Evolutionary conservation across 1,140 invertebrate genomes (phyloP).

Genomic region (Drosophila chauvacae): DNA sequence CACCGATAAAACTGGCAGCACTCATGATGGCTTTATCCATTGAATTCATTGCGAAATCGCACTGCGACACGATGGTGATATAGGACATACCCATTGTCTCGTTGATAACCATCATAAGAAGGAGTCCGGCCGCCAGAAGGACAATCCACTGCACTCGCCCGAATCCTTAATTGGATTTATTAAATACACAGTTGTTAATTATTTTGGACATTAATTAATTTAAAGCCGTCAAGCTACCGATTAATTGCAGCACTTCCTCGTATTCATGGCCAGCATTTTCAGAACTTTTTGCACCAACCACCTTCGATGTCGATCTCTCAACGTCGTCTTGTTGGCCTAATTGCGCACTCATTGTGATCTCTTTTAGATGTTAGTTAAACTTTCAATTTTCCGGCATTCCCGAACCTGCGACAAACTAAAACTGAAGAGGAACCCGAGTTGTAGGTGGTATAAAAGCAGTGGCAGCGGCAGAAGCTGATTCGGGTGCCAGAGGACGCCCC

Average conservation of each 20-base stretch:
- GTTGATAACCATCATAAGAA: slow-evolving; percentile 81
- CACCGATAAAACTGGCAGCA: slow-evolving; percentile 79
- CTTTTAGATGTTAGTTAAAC: background rate
- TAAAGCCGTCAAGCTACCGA: slow-evolving; percentile 38
- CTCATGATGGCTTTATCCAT: slow-evolving; percentile 80
- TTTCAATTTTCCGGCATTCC: slow-evolving; percentile 32
- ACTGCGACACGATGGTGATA: slow-evolving; percentile 83
- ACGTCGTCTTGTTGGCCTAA: slow-evolving; percentile 23
- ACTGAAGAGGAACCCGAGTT: slow-evolving; percentile 39
- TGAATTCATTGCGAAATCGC: slow-evolving; percentile 82
- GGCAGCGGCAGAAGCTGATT: slow-evolving; percentile 31
- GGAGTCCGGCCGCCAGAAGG: slow-evolving; percentile 64
- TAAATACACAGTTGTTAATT: background rate
- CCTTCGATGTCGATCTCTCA: slow-evolving; percentile 40
- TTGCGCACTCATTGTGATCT: slow-evolving; percentile 38
- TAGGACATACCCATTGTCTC: slow-evolving; percentile 83
- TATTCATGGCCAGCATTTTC: slow-evolving; percentile 56
- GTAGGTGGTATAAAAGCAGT: slow-evolving; percentile 43
- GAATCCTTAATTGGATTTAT: slow-evolving; percentile 50
- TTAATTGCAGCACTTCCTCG: slow-evolving; percentile 62
- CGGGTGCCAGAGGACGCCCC: slow-evolving; percentile 33
- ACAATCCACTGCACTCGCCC: slow-evolving; percentile 69
- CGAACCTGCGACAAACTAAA: slow-evolving; percentile 46
- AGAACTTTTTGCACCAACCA: background rate
- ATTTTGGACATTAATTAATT: background rate